These are phyloP conservation scores for Ptychobarbus kaznakovi DNA, from an alignment of 2,797 vertebrate genomes.

Conservation along the genomic window DNA sequence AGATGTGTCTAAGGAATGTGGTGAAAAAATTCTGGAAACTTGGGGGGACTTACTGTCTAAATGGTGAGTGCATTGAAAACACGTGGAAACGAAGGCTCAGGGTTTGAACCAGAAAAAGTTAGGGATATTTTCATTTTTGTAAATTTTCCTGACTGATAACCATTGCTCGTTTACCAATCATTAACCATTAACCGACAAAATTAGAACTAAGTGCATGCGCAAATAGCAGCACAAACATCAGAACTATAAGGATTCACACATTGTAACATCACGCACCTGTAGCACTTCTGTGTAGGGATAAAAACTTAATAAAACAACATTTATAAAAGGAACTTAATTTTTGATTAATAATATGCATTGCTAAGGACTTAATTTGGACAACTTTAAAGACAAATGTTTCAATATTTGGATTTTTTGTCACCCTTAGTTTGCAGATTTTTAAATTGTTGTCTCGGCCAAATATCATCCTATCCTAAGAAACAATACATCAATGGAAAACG, in stretches of 20 bases:
- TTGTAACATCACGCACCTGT: background rate
- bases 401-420: too few species aligned
- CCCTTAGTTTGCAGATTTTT: too few species aligned
- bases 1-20: conserved; percentile 98
- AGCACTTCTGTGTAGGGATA: background rate
- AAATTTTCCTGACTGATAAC: background rate
- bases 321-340: too few species aligned
- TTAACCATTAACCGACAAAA: background rate
- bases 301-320: background rate
- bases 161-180: too few species aligned
- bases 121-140: too few species aligned
- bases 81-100: background rate
- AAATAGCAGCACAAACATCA: background rate
- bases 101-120: background rate
- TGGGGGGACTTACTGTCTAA: conserved; percentile 98
- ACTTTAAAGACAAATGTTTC: too few species aligned
- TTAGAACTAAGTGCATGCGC: background rate
- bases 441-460: too few species aligned
- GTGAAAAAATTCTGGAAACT: conserved; percentile 98
- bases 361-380: too few species aligned
- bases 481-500: too few species aligned
- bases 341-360: too few species aligned
- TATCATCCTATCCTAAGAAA: too few species aligned
- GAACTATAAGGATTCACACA: background rate
- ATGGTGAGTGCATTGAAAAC: conserved; percentile 82